phyloP scores from a whole-genome alignment of 1,140 invertebrate genomes.

The Halictus rubicundus region DNA sequence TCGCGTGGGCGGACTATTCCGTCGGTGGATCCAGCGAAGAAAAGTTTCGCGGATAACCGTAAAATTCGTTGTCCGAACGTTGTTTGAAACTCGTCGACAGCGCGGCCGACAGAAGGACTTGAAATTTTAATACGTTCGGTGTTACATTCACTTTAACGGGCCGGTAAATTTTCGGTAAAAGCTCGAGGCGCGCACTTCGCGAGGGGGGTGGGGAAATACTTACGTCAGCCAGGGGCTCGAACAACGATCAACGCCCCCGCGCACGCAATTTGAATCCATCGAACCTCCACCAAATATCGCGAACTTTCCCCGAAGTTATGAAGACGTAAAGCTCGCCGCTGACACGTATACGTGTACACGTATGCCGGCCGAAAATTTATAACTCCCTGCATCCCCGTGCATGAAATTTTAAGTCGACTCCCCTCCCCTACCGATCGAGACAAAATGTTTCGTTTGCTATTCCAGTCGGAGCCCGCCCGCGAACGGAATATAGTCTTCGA shows the following conservation, averaged over 20 bases:
- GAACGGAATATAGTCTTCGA: neutral
- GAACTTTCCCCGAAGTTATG: neutral
- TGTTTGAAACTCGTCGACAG: neutral
- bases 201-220: conserved; percentile 2
- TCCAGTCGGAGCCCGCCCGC: neutral
- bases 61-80: neutral
- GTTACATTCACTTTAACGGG: neutral
- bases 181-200: neutral
- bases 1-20: neutral
- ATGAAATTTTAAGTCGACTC: neutral
- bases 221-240: neutral
- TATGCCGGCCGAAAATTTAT: neutral
- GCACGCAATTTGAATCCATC: neutral
- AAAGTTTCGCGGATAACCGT: neutral
- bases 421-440: too few species aligned
- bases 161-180: conserved; percentile 15
- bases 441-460: neutral
- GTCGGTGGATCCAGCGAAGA: neutral
- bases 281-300: neutral
- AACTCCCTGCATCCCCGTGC: neutral
- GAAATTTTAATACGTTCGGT: conserved; percentile 12
- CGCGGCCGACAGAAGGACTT: neutral
- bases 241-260: neutral
- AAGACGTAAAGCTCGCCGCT: neutral
- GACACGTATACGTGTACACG: neutral